Evolutionary conservation across 2,113 vertebrate genomes (phyloP).

Genomic region (Eptesicus fuscus): DNA sequence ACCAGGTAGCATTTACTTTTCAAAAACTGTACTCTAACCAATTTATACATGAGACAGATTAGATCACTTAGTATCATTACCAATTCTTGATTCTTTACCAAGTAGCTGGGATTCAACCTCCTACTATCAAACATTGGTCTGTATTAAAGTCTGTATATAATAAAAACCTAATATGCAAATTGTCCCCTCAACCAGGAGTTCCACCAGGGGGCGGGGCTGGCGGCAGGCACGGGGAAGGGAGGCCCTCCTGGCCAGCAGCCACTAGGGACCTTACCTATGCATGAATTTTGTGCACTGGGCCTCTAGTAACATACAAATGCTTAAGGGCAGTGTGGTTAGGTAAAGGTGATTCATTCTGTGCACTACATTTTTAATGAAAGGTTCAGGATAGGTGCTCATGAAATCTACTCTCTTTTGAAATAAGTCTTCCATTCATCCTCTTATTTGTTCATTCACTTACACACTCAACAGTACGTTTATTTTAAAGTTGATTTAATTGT

Average conservation of each 20-base stretch:
- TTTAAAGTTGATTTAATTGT: neutral
- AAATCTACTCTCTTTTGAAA: neutral
- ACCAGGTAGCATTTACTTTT: neutral
- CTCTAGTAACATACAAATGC: neutral
- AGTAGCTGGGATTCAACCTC: neutral
- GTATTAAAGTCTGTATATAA: neutral
- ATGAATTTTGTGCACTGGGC: no score
- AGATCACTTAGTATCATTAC: neutral
- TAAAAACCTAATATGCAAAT: no score
- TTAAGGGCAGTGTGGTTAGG: neutral
- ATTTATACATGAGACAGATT: neutral
- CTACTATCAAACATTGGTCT: neutral
- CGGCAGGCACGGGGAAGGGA: no score
- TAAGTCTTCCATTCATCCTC: neutral
- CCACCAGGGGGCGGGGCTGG: no score
- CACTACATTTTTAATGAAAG: neutral
- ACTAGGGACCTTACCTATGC: no score
- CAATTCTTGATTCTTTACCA: neutral
- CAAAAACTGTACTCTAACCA: neutral
- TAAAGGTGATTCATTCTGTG: neutral
- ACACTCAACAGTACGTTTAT: neutral
- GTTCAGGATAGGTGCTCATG: neutral
- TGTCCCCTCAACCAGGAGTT: no score
- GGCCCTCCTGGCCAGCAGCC: no score
- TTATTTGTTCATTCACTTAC: neutral